Base-by-base conservation (phyloP, 1,140 invertebrate species). In the Aricia agestis region DNA sequence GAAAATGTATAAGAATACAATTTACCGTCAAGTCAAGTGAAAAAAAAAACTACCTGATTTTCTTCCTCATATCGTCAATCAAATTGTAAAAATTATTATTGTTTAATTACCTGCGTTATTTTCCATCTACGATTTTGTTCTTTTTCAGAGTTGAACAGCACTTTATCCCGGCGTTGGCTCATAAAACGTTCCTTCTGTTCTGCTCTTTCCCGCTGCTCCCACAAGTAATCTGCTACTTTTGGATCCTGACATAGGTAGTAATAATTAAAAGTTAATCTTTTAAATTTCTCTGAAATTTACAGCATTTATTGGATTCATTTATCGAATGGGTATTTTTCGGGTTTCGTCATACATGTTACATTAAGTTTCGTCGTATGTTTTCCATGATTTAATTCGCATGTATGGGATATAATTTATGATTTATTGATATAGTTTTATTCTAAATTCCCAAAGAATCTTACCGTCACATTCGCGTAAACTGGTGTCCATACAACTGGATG, bases 401-500 rank as follows among this genome's bases (percentile, higher is more conserved):
- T 25, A 25, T 2, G 3, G 25, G 3, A 25, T 0, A 25, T 25
- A 25, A 25, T 25, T 25, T 25, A 36, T 36, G 36, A 36, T 36
- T 36, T 36, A 36, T 36, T 7, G 36, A 36, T 36, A 36, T 36
- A 36, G 36, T 52, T 52, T 52, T 13, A 9, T 52, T 52, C 45
- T 3, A 15, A 13, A 52, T 52, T 52, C 11, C 10, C 9, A 52
- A 52, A 15, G 58, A 59, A 19, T 75, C 93, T 93, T 92, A 96
- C 97, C 19, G 96, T 95, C 63, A 97, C 93, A 89, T 98, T 97
- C 7, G 97, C 97, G 87, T 98, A 98, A n/a, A 98, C 95, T 19
- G 97, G 96, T 0, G 97, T 98, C 97, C 97, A 98, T 59, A 97
- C 95, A 36, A 95, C 94, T 6, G 96, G 96, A 87, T 98, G 96